These are phyloP conservation scores for Oryzias woworae DNA, from an alignment of 2,113 vertebrate species.

Conservation along the genomic window DNA sequence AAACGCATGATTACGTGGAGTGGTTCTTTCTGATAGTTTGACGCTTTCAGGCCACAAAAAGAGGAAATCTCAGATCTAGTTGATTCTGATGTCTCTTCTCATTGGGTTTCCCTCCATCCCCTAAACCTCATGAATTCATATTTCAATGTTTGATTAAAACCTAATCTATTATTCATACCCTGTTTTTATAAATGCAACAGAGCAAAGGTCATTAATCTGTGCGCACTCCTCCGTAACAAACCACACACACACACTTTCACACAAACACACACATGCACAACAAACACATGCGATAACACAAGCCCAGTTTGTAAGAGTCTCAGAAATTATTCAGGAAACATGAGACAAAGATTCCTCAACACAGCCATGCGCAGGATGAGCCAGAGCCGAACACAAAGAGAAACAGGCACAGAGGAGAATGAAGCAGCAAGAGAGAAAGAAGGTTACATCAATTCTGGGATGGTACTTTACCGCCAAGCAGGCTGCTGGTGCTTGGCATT, in stretches of 20 bases:
- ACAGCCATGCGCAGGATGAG: neutral
- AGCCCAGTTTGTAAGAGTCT: constrained; percentile 14
- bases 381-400: neutral
- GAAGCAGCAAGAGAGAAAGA: constrained; percentile 3
- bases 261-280: constrained; percentile 26
- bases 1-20: too few relatives aligned
- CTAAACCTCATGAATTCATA: constrained; percentile 60
- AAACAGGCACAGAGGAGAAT: neutral
- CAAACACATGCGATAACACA: constrained; percentile 2
- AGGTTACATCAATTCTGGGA: neutral
- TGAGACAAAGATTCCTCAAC: constrained; percentile 7
- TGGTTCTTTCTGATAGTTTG: too few relatives aligned
- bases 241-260: neutral
- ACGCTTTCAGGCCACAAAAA: too few relatives aligned
- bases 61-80: too few relatives aligned
- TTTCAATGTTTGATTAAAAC: constrained; percentile 65
- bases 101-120: too few relatives aligned
- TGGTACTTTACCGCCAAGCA: neutral
- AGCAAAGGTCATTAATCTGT: constrained; percentile 60
- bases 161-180: constrained; percentile 61
- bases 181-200: constrained; percentile 67
- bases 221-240: constrained; percentile 5
- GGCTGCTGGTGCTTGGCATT: neutral
- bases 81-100: too few relatives aligned
- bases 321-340: constrained; percentile 33